phyloP scores from a whole-genome alignment of 2,113 vertebrate genomes.

The Thamnaconus septentrionalis region DNA sequence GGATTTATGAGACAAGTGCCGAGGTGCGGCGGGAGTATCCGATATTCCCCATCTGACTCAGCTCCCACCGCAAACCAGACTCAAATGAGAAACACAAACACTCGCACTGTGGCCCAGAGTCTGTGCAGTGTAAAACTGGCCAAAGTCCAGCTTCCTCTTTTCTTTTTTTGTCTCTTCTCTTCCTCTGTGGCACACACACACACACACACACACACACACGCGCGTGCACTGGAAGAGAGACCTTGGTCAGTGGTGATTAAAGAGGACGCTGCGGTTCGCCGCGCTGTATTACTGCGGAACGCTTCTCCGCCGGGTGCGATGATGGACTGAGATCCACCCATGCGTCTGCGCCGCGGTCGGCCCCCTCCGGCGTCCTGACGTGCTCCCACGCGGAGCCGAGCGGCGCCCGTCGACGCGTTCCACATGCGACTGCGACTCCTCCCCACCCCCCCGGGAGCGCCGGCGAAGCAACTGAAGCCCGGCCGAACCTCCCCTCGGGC shows the following conservation, averaged over 20 bases:
- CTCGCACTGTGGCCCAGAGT: conserved; percentile 33
- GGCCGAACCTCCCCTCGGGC: conserved; percentile 46
- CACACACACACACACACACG: conserved; percentile 22
- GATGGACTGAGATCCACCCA: conserved; percentile 24
- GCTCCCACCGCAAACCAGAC: conserved; percentile 42
- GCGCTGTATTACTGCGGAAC: conserved; percentile 19
- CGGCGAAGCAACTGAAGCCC: too few relatives aligned
- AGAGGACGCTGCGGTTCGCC: conserved; percentile 46
- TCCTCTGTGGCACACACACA: conserved; percentile 7
- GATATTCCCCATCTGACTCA: conserved; percentile 55
- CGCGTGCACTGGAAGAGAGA: conserved; percentile 24
- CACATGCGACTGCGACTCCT: conserved; percentile 41
- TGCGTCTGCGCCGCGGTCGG: conserved; percentile 19
- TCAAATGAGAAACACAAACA: conserved; percentile 64
- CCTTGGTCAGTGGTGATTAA: conserved; percentile 33
- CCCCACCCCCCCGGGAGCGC: conserved; percentile 35
- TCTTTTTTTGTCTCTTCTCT: conserved; percentile 27
- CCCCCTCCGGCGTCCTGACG: conserved; percentile 44
- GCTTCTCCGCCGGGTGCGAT: conserved; percentile 2
- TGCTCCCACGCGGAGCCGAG: conserved; percentile 30
- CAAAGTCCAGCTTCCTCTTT: too few relatives aligned
- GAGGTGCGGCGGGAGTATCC: conserved; percentile 12
- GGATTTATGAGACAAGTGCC: conserved; percentile 53
- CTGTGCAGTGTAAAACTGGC: conserved; percentile 28
- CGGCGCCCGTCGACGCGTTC: conserved; percentile 32